Evolutionary conservation across 1,140 invertebrate genomes (phyloP), one percentile per base, ranked within the genome.

Genomic region (Solen grandis): DNA sequence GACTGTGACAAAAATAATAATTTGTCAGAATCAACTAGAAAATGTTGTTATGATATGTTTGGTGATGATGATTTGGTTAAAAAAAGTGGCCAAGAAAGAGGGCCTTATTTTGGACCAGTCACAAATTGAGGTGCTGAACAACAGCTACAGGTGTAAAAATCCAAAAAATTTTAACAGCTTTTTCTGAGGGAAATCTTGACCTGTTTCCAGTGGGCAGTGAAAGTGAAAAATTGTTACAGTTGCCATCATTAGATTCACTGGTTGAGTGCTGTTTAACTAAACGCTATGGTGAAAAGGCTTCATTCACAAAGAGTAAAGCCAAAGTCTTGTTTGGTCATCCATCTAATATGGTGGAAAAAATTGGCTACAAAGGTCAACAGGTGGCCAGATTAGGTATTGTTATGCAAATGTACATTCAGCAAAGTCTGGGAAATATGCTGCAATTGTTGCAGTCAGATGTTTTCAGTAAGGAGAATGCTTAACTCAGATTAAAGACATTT

Each of bases 61-160:
- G 70, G 70, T 0, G 70, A 59, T 2, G 70, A 73, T 22, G 70
- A 52, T 10, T 1, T 59, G 2, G 54, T n/a, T 73, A 1, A 73
- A 66, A 25, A 66, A 73, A 38, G 13, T 1, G n/a, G 54, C n/a
- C n/a, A 14, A 38, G 5, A 73, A 59, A 36, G 25, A 36, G 22
- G 55, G 54, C n/a, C 19, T 73, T 27, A 2, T 19, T 5, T 25
- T 73, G 14, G 70, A 38, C 25, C 5, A 60, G n/a, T 73, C 70
- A 13, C 70, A 73, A 38, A 38, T 59, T 2, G 36, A 59, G 16
- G 55, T 72, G 2, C 54, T 73, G 1, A n/a, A 73, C n/a, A 73
- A 25, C 31, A 73, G 70, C 29, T 73, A 38, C n/a, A 69, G 66
- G 66, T 69, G 46, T 52, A 33, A 70, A 14, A 4, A 59, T 16